These are phyloP conservation scores for Zeuzera pyrina DNA, from an alignment of 2,888 invertebrate species.

Conservation along the genomic window DNA sequence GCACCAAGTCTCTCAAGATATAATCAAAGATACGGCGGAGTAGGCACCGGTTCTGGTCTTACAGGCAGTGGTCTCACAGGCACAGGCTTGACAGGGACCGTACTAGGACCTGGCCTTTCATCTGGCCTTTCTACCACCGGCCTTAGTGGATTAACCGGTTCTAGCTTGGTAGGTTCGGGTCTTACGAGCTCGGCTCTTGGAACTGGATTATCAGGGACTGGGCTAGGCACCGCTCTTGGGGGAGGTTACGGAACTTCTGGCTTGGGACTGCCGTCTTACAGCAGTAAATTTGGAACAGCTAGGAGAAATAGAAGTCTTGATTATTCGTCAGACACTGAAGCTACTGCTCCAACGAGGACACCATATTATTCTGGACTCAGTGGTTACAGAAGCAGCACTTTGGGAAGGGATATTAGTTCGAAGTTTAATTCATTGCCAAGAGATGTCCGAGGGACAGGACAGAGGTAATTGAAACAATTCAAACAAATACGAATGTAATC, in stretches of 20 bases:
- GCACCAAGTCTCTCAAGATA: constrained; percentile 75
- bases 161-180: constrained; percentile 54
- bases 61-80: constrained; percentile 35
- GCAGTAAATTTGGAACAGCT: constrained; percentile 73
- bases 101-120: constrained; percentile 45
- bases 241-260: constrained; percentile 56
- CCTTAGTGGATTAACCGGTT: constrained; percentile 52
- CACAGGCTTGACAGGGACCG: constrained; percentile 37
- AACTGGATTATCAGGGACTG: constrained; percentile 47
- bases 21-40: constrained; percentile 73
- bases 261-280: constrained; percentile 56
- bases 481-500: too few relatives aligned
- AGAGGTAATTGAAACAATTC: constrained; percentile 55
- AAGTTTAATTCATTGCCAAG: constrained; percentile 84
- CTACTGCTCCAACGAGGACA: constrained; percentile 83
- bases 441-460: constrained; percentile 75
- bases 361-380: constrained; percentile 81
- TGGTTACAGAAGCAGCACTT: constrained; percentile 62
- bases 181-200: constrained; percentile 53
- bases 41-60: constrained; percentile 45
- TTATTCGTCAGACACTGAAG: constrained; percentile 96
- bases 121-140: constrained; percentile 61
- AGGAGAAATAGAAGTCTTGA: constrained; percentile 87
- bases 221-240: constrained; percentile 49
- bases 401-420: constrained; percentile 74